Base-by-base conservation (phyloP, 2,113 vertebrate genomes). In the Albula goreensis region DNA sequence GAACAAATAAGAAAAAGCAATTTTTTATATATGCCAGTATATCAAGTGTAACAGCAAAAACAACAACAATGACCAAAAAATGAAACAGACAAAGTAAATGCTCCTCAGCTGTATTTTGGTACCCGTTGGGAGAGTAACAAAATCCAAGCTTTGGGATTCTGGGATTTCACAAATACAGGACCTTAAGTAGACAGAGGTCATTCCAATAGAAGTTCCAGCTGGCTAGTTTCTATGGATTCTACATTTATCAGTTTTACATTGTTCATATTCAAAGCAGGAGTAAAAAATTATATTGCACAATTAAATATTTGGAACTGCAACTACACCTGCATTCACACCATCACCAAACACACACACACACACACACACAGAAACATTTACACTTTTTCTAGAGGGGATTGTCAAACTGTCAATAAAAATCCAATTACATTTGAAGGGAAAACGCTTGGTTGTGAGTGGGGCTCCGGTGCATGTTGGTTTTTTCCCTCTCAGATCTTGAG, bases 391-490 rank as follows among this genome's bases (percentile, higher is more conserved):
- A 82, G 90, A 91, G 91, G 90, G 87, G 0, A 78, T 82, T 60
- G 89, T 86, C 90, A 91, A 93, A 93, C 74, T 93, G 93, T 94
- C 93, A 90, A 95, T 95, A 93, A 92, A 92, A 94, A 93, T 93
- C 91, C 90, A 83, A 94, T 95, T 94, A 94, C 87, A 88, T 91
- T 88, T 88, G 22, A 89, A 94, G 88, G 89, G 93, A 95, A 93
- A 88, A 85, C 70, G 89, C 84, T 91, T 90, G 90, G 91, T 92
- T 93, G 52, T 91, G 89, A 84, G 86, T 91, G 87, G 84, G 6
- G 86, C 89, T 93, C 89, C 91, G 92, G 93, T 91, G 90, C 90
- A 90, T 91, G 93, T 92, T 50, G 60, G 9, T 80, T 79, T 50
- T 74, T n/a, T 56, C 49, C 48, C 57, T 17, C 90, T 92, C 87